Evolutionary conservation across 2,113 vertebrate genomes (phyloP).

Genomic region (Pachypanchax playfairii): DNA sequence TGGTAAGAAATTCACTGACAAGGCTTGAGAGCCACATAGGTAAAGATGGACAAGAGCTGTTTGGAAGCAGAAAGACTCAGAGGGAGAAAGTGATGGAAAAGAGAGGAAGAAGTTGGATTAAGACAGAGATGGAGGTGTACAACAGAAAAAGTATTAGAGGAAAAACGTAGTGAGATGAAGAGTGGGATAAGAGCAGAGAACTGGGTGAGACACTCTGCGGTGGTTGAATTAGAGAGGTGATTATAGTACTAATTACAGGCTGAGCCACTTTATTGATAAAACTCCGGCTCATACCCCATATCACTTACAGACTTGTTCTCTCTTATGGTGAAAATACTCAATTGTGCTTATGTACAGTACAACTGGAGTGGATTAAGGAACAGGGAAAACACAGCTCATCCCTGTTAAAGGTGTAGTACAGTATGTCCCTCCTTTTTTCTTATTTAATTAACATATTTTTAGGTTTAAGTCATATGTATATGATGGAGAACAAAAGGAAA

Average conservation of each 20-base stretch:
- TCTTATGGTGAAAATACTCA: constrained; percentile 24
- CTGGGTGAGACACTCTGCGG: constrained; percentile 72
- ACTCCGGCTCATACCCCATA: constrained; percentile 80
- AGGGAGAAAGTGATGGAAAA: background rate
- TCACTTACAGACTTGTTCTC: constrained; percentile 67
- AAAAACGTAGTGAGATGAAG: background rate
- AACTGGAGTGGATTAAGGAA: constrained; percentile 9
- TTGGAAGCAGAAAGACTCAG: constrained; percentile 15
- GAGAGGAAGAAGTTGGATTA: background rate
- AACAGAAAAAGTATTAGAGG: constrained; percentile 22
- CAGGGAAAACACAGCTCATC: background rate
- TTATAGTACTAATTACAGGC: constrained; percentile 85
- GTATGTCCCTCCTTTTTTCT: background rate
- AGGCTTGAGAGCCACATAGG: constrained; percentile 41
- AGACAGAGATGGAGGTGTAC: constrained; percentile 4
- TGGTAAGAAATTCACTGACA: constrained; percentile 68
- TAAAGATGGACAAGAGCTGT: constrained; percentile 40
- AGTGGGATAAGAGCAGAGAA: constrained; percentile 33
- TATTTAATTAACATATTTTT: background rate
- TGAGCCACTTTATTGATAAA: constrained; percentile 82
- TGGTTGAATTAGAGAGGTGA: constrained; percentile 82
- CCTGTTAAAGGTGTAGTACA: background rate
- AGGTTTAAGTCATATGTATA: constrained; percentile 6
- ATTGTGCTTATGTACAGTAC: constrained; percentile 6
- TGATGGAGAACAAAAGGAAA: constrained; percentile 4